Evolutionary conservation across 2,888 invertebrate species (phyloP), one percentile per base, ranked within the genome.

Genomic region (Hypsopygia costalis): DNA sequence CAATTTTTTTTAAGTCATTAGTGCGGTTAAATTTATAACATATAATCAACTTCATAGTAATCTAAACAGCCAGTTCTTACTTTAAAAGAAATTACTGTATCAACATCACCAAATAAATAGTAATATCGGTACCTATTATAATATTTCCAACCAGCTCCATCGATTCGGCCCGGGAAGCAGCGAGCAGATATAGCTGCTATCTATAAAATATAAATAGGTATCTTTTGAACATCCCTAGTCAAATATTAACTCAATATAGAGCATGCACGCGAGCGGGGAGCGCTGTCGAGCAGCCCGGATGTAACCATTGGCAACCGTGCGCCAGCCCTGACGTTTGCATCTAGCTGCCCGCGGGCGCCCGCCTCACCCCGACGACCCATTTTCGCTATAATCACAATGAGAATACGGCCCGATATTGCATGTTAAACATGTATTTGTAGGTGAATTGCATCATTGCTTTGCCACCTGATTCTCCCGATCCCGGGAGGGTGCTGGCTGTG

Each of bases 211-310:
- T 51, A 47, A 47, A 72, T 71, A 72, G 68, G 69, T 69, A 70
- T 64, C 58, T 51, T 48, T 53, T 49, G 61, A 65, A 62, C 65
- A 68, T 65, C 66, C 65, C 62, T 67, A 66, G 63, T 71, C 74
- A 73, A 73, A 72, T 71, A 72, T 72, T 69, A 72, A 71, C 67
- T 65, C 60, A 60, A 60, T 65, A 64, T 63, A 69, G 69, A 67
- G 62, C 65, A 58, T 68, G 64, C 63, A 62, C 43, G 46, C 46
- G 57, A 55, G 57, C 61, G 44, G 60, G 61, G 53, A 51, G 47
- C 58, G 52, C 57, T 61, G 30, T 11, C 33, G 39, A n/a, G 11
- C 34, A 4, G 31, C 31, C 59, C 56, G 60, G 61, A 64, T 64
- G 64, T 72, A 69, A 71, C 72, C 71, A 62, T 68, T 61, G 76